Percentiles rank a stretch among this genome's conserved stretches.
These are phyloP conservation scores for Lordiphosa collinella DNA, from an alignment of 1,140 invertebrate genomes.

Conservation along the genomic window DNA sequence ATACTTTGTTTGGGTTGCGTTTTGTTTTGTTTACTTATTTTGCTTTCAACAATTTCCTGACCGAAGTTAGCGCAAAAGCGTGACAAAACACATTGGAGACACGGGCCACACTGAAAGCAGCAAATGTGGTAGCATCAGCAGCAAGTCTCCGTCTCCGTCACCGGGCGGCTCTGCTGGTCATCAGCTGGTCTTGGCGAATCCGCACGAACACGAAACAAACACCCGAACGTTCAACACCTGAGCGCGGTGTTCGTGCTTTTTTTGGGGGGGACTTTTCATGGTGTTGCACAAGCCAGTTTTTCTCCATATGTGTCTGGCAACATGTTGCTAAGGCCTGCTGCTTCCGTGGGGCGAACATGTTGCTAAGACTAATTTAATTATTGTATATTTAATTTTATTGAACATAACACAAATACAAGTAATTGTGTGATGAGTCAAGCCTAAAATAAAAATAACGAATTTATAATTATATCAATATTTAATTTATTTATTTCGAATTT, in stretches of 20 bases:
- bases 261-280: slow-evolving; percentile 21
- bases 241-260: slow-evolving; percentile 26
- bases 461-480: too few species aligned
- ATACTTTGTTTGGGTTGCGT: slow-evolving; percentile 35
- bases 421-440: too few species aligned
- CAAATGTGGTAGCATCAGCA: slow-evolving; percentile 69
- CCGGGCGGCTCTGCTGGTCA: slow-evolving; percentile 38
- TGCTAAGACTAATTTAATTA: slow-evolving; percentile 2
- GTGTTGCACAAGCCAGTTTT: slow-evolving; percentile 42
- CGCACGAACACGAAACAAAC: background rate
- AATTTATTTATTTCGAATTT: too few species aligned
- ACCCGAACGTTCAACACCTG: slow-evolving; percentile 25
- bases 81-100: slow-evolving; percentile 77
- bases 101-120: slow-evolving; percentile 74
- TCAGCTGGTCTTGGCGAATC: slow-evolving; percentile 52
- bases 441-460: too few species aligned
- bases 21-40: slow-evolving; percentile 2
- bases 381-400: background rate
- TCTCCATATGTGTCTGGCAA: slow-evolving; percentile 27
- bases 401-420: too few species aligned
- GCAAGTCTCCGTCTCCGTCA: slow-evolving; percentile 70
- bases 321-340: slow-evolving; percentile 35
- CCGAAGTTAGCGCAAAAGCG: slow-evolving; percentile 62
- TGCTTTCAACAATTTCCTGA: slow-evolving; percentile 11
- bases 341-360: slow-evolving; percentile 25